A percentile compares a stretch with the other conserved stretches of the same genome.
These are phyloP conservation scores for Pongo pygmaeus DNA, from an alignment of 2,113 vertebrate species.

Conservation along the genomic window DNA sequence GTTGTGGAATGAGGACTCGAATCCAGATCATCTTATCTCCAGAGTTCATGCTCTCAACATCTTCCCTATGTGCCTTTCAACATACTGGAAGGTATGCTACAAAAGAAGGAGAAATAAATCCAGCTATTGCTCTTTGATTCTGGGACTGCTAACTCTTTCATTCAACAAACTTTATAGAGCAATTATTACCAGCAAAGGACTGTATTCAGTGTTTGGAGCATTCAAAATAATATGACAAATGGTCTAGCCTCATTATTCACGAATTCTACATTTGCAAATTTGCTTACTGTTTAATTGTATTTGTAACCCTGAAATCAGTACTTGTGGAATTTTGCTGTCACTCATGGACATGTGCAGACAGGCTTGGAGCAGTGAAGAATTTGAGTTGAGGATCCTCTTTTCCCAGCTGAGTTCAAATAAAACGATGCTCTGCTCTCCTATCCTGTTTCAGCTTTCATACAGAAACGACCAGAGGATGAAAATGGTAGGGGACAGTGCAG, in stretches of 20 bases:
- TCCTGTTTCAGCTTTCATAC: not conserved
- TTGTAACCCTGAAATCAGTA: not conserved
- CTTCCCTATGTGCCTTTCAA: not conserved
- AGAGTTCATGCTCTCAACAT: not conserved
- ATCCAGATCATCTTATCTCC: not conserved
- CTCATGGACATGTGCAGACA: not conserved
- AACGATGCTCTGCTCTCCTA: not conserved
- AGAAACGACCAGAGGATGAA: not conserved
- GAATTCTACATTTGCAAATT: not conserved
- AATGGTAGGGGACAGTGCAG: fast-evolving
- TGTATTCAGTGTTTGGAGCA: not conserved
- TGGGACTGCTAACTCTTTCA: not conserved
- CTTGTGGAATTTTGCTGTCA: not conserved
- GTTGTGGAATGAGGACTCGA: not conserved
- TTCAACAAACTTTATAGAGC: not conserved
- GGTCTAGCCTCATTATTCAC: not conserved
- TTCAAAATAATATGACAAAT: constrained; percentile 22
- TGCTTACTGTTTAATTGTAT: not conserved
- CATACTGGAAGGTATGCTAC: not conserved
- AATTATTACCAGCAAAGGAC: not conserved
- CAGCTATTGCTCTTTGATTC: not conserved
- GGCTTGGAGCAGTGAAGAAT: not conserved
- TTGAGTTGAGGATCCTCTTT: not conserved
- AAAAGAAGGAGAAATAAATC: not conserved
- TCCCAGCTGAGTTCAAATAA: not conserved